phyloP scores from a whole-genome alignment of 2,113 vertebrate species.

The Gila orcuttii region DNA sequence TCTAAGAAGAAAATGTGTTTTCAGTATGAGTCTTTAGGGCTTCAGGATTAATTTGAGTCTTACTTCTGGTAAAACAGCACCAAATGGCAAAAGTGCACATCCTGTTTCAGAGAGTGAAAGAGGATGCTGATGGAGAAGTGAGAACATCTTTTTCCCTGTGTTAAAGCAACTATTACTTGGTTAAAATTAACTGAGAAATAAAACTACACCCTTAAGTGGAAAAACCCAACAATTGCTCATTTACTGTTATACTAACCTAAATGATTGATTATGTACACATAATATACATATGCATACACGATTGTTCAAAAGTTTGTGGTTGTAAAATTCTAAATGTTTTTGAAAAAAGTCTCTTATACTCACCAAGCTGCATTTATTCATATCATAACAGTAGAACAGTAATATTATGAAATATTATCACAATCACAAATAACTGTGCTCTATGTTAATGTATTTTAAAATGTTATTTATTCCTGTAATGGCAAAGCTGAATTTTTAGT shows the following conservation, averaged over 20 bases:
- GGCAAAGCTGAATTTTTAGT: background rate
- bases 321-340: no score
- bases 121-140: conserved; percentile 46
- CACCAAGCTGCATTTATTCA: background rate
- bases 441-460: background rate
- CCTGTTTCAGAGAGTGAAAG: conserved; percentile 48
- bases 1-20: background rate
- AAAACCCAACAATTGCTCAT: background rate
- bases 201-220: background rate
- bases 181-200: background rate
- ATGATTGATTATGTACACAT: background rate
- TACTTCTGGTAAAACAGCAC: background rate
- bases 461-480: background rate
- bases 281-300: background rate
- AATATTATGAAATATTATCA: background rate
- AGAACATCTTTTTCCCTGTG: conserved; percentile 27
- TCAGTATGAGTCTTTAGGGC: background rate
- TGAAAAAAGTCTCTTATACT: background rate
- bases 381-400: background rate
- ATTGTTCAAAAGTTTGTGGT: background rate
- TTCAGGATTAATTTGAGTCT: background rate
- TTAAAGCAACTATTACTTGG: conserved; percentile 1
- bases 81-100: conserved; percentile 32
- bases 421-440: background rate
- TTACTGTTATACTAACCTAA: background rate